Percentiles rank a stretch among this genome's conserved stretches.
Conservation (phyloP, 2,888 invertebrate species). For the Ochropleura plecta region DNA sequence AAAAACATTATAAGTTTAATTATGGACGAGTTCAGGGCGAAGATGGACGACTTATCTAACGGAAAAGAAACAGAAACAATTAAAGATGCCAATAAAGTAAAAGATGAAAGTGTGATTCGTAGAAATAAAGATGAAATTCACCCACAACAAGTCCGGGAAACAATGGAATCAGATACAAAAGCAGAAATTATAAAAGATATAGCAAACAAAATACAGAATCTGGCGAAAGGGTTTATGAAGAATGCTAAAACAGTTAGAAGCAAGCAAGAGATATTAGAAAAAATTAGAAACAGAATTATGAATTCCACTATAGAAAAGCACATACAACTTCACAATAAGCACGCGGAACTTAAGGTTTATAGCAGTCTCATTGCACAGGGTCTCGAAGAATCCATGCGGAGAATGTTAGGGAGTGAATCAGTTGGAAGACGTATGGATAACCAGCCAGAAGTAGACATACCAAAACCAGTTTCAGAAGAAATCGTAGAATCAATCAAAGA, state of each 20-base stretch:
- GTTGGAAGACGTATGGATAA: conserved; percentile 40
- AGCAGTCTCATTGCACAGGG: conserved; percentile 68
- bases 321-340: conserved; percentile 57
- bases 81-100: not conserved
- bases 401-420: conserved; percentile 31
- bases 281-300: conserved; percentile 65
- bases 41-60: conserved; percentile 48
- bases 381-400: conserved; percentile 63
- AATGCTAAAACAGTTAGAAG: conserved; percentile 64
- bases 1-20: conserved; percentile 76
- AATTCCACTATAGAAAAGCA: conserved; percentile 64
- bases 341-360: conserved; percentile 66
- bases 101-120: conserved; percentile 20
- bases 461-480: conserved; percentile 18
- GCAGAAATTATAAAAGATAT: conserved; percentile 63
- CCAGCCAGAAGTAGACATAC: not conserved
- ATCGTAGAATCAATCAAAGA: not conserved
- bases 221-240: conserved; percentile 66
- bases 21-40: conserved; percentile 77
- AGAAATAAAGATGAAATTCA: conserved; percentile 15
- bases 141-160: not conserved
- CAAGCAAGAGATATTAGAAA: conserved; percentile 66
- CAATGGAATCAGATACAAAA: conserved; percentile 38
- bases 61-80: conserved; percentile 4
- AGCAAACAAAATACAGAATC: conserved; percentile 69